A percentile compares a stretch with the other conserved stretches of the same genome.
Evolutionary conservation across 2,888 invertebrate species (phyloP).

Genomic region (Drosophila falleni): DNA sequence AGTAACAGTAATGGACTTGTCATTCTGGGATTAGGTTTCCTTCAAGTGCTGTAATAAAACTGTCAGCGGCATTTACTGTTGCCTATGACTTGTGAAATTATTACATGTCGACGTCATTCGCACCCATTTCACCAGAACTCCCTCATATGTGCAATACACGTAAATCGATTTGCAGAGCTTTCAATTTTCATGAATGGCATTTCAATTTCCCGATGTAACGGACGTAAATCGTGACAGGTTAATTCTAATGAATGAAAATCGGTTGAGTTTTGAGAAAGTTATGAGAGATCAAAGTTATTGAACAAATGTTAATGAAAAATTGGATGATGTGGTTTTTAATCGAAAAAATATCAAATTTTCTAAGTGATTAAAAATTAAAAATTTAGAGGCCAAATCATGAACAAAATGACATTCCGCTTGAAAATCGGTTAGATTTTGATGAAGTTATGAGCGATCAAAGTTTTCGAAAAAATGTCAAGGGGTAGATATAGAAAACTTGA

Average conservation of each 20-base stretch:
- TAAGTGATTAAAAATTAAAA: no score
- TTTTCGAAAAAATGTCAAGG: no score
- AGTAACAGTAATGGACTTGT: constrained; percentile 7
- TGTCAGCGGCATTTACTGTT: constrained; percentile 21
- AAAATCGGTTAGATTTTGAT: no score
- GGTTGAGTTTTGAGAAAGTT: no score
- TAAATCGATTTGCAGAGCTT: constrained; percentile 40
- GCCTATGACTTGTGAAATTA: constrained; percentile 33
- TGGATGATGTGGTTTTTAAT: no score
- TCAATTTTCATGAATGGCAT: constrained; percentile 55
- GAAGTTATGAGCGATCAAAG: no score
- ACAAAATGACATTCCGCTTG: no score
- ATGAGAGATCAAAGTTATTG: no score
- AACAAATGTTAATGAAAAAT: no score
- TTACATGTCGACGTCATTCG: constrained; percentile 21
- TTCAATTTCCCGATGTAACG: constrained; percentile 42
- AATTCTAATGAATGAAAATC: constrained; percentile 5
- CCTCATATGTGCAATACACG: constrained; percentile 4
- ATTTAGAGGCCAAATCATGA: no score
- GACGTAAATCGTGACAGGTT: constrained; percentile 12
- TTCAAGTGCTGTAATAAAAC: constrained; percentile 41
- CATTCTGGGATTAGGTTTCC: constrained; percentile 27
- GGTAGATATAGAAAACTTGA: no score
- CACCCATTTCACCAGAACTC: constrained; percentile 15
- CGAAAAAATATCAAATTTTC: no score